Percentiles rank a stretch among this genome's conserved stretches.
These are phyloP conservation scores for Indri indri DNA, from an alignment of 2,113 vertebrate genomes.

Conservation along the genomic window DNA sequence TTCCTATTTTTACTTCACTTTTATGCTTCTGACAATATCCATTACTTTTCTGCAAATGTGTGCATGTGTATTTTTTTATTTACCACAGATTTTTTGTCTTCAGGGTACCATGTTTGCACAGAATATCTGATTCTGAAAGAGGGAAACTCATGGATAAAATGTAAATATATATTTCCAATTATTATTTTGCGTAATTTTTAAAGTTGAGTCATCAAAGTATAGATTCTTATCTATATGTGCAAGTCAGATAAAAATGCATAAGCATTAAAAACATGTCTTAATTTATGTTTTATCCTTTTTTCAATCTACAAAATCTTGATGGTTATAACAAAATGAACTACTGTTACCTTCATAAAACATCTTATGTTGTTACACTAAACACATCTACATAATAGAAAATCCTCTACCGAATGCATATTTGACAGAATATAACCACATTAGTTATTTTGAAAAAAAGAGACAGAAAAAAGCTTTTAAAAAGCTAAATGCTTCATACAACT, in stretches of 20 bases:
- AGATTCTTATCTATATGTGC: neutral
- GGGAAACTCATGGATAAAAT: neutral
- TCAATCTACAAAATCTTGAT: neutral
- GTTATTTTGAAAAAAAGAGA: neutral
- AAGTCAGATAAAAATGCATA: neutral
- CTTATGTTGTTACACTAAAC: neutral
- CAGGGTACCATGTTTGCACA: neutral
- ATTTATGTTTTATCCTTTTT: neutral
- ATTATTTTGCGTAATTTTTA: neutral
- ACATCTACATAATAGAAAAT: neutral
- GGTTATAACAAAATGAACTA: neutral
- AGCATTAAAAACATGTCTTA: neutral
- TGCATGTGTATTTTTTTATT: neutral
- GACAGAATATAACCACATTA: neutral
- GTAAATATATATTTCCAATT: neutral
- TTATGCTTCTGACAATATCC: neutral
- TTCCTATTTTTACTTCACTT: neutral
- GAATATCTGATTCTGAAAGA: neutral
- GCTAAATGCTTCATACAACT: neutral
- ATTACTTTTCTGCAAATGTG: neutral
- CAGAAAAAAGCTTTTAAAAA: neutral
- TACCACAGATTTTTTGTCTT: neutral
- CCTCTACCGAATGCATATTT: neutral
- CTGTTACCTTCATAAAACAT: neutral
- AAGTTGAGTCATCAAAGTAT: neutral